phyloP scores from a whole-genome alignment of 2,113 vertebrate species.

The Myanophis thanlyinensis region DNA sequence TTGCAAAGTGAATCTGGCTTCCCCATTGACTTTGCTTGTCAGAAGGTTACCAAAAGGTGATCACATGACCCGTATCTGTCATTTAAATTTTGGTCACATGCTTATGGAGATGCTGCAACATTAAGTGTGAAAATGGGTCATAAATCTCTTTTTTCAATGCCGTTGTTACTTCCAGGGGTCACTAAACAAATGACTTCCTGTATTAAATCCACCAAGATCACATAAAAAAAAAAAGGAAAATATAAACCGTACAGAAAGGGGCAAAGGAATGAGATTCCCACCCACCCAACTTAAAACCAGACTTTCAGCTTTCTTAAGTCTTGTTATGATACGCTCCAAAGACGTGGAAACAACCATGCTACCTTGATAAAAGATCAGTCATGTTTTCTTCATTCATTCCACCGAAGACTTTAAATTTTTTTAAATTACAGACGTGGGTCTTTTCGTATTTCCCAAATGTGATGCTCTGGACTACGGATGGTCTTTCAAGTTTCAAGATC shows the following conservation, averaged over 20 bases:
- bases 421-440: conserved; percentile 98
- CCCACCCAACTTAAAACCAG: neutral
- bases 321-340: neutral
- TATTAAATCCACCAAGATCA: neutral
- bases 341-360: conserved; percentile 46
- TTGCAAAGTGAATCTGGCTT: neutral
- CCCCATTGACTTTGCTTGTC: neutral
- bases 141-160: too few relatives aligned
- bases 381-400: conserved; percentile 99
- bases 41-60: neutral
- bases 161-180: neutral
- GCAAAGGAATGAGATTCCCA: too few relatives aligned
- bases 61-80: too few relatives aligned
- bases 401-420: conserved; percentile 99
- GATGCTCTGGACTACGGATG: conserved; percentile 96
- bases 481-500: conserved; percentile 95
- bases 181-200: neutral
- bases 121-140: too few relatives aligned
- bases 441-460: conserved; percentile 99
- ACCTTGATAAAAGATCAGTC: conserved; percentile 98
- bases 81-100: too few relatives aligned
- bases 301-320: neutral
- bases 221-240: neutral
- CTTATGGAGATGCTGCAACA: too few relatives aligned
- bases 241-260: neutral